Conservation (phyloP, 2,113 vertebrate genomes). For the Perognathus longimembris region DNA sequence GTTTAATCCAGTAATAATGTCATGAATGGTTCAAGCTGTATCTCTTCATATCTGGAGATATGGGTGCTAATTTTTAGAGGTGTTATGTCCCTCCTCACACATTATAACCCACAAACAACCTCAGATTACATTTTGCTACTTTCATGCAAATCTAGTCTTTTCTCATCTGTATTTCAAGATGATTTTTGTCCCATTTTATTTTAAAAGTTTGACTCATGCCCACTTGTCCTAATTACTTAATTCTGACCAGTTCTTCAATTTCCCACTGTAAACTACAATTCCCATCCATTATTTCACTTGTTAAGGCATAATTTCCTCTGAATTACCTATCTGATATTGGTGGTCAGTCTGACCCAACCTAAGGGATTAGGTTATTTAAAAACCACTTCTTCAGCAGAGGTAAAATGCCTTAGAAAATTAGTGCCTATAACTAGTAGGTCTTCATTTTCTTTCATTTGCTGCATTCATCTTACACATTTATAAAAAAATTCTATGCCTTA, state of each 20-base stretch:
- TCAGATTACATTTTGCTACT: constrained; percentile 10
- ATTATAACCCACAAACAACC: neutral
- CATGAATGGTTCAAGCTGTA: neutral
- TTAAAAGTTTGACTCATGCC: neutral
- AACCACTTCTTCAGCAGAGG: neutral
- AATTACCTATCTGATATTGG: constrained; percentile 49
- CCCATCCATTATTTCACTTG: constrained; percentile 52
- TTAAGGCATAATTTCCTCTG: constrained; percentile 25
- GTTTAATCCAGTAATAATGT: constrained; percentile 21
- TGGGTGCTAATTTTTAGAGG: neutral
- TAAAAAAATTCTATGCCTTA: constrained; percentile 24
- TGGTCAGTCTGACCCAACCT: constrained; percentile 24
- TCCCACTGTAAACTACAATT: constrained; percentile 41
- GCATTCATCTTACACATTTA: neutral
- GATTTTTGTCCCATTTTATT: constrained; percentile 56
- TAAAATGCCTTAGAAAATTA: constrained; percentile 47
- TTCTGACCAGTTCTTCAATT: constrained; percentile 47
- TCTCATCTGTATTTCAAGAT: constrained; percentile 15
- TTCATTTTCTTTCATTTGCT: constrained; percentile 44
- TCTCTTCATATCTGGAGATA: constrained; percentile 36
- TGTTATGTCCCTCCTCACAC: neutral
- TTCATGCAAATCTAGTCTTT: constrained; percentile 52
- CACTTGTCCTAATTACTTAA: constrained; percentile 46
- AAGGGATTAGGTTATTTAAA: constrained; percentile 38
- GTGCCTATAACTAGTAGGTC: neutral